Evolutionary conservation across 2,888 invertebrate species (phyloP), one percentile per base, ranked within the genome.

Genomic region (Ormyrus labotus): DNA sequence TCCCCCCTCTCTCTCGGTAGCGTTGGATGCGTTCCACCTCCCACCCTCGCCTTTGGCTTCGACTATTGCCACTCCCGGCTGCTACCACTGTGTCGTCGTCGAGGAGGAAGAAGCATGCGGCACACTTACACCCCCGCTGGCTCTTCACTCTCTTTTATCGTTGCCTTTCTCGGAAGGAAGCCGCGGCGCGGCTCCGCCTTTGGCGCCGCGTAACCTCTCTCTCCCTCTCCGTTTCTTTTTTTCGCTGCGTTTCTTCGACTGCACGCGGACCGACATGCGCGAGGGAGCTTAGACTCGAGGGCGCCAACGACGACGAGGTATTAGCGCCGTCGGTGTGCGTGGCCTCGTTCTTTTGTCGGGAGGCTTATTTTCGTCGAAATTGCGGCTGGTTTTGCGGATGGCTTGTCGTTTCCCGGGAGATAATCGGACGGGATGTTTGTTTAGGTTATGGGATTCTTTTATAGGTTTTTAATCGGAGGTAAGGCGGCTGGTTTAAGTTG

Each of bases 171-270:
- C 71, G 13, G 6, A 45, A 45, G 53, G 61, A 64, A 58, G 67
- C 19, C 48, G 55, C 11, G 19, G 19, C 11, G 58, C 45, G 11
- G 85, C 85, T 84, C 87, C 85, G 88, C 88, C 87, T 87, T 87
- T 86, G 88, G 89, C 88, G 88, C 88, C 88, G 82, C 83, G 84
- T 82, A 86, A 86, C 87, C 83, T 83, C 84, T 84, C 45, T 83
- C 80, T 84, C 85, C 84, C 83, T 84, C 83, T 83, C 83, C 48
- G 65, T 60, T 61, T 68, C 55, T 60, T 64, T 45, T 19, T 19
- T 19, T 19, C 19, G 19, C 19, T 19, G 19, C 19, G 19, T 19
- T 19, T 19, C 19, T 19, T 19, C 19, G 19, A 19, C 19, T 19
- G 19, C 19, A 19, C 19, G 19, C 64, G 2, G 11, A 47, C 19